phyloP scores from a whole-genome alignment of 2,113 vertebrate species.

The Bufo bufo region DNA sequence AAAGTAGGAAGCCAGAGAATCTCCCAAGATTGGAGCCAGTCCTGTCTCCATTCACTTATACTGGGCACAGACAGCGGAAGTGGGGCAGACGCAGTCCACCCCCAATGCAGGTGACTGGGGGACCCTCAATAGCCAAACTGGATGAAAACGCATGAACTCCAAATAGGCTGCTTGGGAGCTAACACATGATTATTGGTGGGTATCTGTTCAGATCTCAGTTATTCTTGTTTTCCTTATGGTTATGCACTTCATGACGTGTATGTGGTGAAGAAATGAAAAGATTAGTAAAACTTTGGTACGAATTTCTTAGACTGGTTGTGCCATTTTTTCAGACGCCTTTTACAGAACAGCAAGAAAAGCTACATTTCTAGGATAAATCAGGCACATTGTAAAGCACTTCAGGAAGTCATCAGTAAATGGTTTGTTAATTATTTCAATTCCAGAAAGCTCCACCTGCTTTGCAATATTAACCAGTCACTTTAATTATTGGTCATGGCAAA shows the following conservation, averaged over 20 bases:
- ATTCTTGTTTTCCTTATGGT: not conserved
- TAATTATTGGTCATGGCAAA: conserved; percentile 1
- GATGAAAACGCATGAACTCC: too few species aligned
- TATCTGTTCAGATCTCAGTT: not conserved
- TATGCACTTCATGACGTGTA: not conserved
- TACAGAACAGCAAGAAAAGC: not conserved
- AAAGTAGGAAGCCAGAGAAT: too few species aligned
- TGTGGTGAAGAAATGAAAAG: not conserved
- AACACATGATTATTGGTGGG: not conserved
- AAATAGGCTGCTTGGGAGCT: too few species aligned
- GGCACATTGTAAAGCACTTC: not conserved
- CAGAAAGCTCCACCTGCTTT: not conserved
- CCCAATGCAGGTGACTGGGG: too few species aligned
- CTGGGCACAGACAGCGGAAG: too few species aligned
- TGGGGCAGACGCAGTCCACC: too few species aligned
- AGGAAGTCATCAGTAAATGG: not conserved
- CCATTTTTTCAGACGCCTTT: not conserved
- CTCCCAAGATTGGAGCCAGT: too few species aligned
- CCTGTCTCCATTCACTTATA: too few species aligned
- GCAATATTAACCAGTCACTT: not conserved
- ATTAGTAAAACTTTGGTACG: not conserved
- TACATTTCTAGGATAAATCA: not conserved
- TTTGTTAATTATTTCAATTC: not conserved
- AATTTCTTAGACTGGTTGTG: not conserved
- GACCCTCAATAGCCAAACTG: too few species aligned